Percentiles rank a stretch among this genome's conserved stretches.
phyloP scores from a whole-genome alignment of 2,797 vertebrate species.

The Argentina silus region DNA sequence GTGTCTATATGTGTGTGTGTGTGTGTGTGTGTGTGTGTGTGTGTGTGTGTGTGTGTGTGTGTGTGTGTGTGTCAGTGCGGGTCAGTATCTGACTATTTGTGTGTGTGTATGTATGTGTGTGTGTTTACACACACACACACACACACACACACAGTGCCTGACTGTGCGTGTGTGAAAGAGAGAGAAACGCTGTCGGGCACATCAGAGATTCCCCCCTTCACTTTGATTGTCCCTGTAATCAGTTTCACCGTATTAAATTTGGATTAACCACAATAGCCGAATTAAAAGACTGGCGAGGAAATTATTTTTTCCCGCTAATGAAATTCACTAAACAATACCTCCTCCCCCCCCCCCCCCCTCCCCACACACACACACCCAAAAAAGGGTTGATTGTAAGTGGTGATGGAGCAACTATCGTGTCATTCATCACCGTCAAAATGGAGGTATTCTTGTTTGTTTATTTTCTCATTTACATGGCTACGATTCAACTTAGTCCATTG shows the following conservation, averaged over 20 bases:
- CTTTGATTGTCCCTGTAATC: constrained; percentile 49
- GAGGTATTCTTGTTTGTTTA: constrained; percentile 44
- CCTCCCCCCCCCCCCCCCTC: constrained; percentile 24
- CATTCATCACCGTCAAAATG: constrained; percentile 53
- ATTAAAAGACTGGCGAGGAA: constrained; percentile 68
- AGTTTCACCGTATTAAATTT: constrained; percentile 71
- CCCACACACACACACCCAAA: constrained; percentile 9
- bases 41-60: background rate
- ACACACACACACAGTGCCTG: constrained; percentile 27
- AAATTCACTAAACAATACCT: constrained; percentile 70
- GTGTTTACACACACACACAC: background rate
- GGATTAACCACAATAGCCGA: constrained; percentile 69
- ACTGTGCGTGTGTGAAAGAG: constrained; percentile 29
- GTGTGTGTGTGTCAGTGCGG: background rate
- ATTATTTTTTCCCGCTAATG: constrained; percentile 71
- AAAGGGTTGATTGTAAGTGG: constrained; percentile 64
- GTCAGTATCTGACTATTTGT: no score
- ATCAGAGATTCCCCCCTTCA: constrained; percentile 25
- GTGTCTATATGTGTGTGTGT: background rate
- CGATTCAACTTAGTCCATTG: constrained; percentile 39
- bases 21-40: background rate
- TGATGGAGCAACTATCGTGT: constrained; percentile 46
- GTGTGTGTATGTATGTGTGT: background rate
- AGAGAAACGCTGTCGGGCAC: constrained; percentile 6
- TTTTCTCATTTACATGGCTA: constrained; percentile 20